Evolutionary conservation across 2,888 invertebrate species (phyloP), one percentile per base, ranked within the genome.

Genomic region (Periphyllus acericola): DNA sequence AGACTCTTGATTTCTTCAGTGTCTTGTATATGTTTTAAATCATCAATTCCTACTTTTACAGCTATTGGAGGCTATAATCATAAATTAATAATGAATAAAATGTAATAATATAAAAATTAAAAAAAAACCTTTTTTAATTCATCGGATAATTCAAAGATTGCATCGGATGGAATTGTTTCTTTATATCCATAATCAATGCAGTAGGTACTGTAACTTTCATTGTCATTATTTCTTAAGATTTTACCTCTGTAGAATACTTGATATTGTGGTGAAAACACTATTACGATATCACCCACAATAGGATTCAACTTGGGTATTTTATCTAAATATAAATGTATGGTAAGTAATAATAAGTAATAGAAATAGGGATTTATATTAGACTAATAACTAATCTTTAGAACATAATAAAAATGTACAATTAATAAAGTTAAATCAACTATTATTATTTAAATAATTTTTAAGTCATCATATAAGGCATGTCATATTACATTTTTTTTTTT

Each of bases 101-200:
- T 80, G 55, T 14, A 55, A 78, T 17, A 80, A 19, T 21, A 29
- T 9, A 29, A 34, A 14, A 71, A 32, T 21, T 46, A 9, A 46
- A n/a, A 83, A 72, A n/a, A 68, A 46, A 76, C 84, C 84, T 76
- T 84, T 21, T 76, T 66, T 11, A 76, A 79, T 55, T 87, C 72
- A 32, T 87, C 72, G 72, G 71, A 25, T 11, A 86, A 55, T 86
- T 71, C 71, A 86, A 55, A 86, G 71, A 86, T 71, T 34, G 5
- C 34, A 79, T 72, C 21, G 11, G 52, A 71, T 66, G n/a, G 8
- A 21, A 86, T 55, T 34, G 14, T 79, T 46, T 86, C 85, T 29
- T 34, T 46, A 29, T 79, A 79, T 40, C 85, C 85, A 79, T 21
- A 81, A 40, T 87, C 86, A 74, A 87, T 87, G 6, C 74, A 74